A percentile compares a stretch with the other conserved stretches of the same genome.
Conservation (phyloP, 1,140 invertebrate species). For the Heliconius eleuchia region DNA sequence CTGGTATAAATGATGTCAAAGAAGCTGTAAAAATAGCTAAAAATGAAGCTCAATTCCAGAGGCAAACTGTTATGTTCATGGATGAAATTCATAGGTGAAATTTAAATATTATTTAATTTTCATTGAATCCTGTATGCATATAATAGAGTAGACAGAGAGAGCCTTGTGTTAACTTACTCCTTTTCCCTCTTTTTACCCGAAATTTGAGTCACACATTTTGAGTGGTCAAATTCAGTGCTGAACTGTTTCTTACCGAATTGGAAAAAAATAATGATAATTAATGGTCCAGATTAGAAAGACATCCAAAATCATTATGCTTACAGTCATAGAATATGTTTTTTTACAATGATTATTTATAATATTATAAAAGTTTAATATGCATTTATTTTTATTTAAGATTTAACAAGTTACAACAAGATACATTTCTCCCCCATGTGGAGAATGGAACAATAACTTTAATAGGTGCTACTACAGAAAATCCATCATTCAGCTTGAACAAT, state of each 20-base stretch:
- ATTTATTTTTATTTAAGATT: conserved; percentile 81
- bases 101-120: neutral
- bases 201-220: too few species aligned
- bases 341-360: too few species aligned
- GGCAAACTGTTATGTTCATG: conserved; percentile 91
- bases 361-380: neutral
- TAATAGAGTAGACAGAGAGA: too few species aligned
- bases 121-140: neutral
- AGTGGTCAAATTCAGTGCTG: too few species aligned
- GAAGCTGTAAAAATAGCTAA: conserved; percentile 88
- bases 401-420: conserved; percentile 92
- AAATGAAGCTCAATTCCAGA: conserved; percentile 87
- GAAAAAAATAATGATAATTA: too few species aligned
- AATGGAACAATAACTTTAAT: conserved; percentile 90
- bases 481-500: conserved; percentile 91
- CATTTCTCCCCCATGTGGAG: conserved; percentile 90
- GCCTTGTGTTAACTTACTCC: too few species aligned
- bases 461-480: conserved; percentile 94
- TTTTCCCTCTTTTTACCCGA: too few species aligned
- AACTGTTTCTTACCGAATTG: too few species aligned
- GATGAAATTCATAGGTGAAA: conserved; percentile 90
- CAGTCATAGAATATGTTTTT: too few species aligned
- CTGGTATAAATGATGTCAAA: conserved; percentile 90
- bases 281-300: too few species aligned
- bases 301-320: too few species aligned